phyloP scores from a whole-genome alignment of 2,888 invertebrate genomes.

The Rhagonycha fulva region DNA sequence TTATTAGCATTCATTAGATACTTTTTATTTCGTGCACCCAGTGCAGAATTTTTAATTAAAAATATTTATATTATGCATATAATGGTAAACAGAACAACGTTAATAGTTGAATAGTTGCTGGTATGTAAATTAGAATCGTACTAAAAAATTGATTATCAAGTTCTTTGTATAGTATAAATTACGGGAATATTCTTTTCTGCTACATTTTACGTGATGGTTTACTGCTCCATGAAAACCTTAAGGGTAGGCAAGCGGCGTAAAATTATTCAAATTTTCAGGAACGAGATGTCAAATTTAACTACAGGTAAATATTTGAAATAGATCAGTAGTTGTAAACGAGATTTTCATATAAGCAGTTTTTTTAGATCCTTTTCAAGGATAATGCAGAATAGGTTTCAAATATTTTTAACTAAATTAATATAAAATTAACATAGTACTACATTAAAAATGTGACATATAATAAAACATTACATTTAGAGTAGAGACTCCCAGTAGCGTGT shows the following conservation, averaged over 20 bases:
- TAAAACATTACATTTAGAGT: no score
- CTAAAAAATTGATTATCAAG: neutral
- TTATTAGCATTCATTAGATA: neutral
- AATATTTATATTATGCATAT: neutral
- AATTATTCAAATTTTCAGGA: neutral
- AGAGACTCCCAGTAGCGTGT: no score
- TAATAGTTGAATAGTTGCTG: neutral
- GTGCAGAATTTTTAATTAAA: neutral
- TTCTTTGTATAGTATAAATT: neutral
- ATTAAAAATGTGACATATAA: no score
- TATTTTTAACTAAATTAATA: no score
- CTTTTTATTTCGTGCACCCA: neutral
- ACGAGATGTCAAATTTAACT: neutral
- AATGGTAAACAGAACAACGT: neutral
- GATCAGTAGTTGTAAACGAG: neutral
- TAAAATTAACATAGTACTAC: no score
- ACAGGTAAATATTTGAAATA: conserved; percentile 4
- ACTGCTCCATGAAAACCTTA: neutral
- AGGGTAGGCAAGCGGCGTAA: conserved; percentile 1
- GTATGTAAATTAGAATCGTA: neutral
- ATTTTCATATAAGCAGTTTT: neutral
- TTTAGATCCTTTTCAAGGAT: neutral
- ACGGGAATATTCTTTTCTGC: neutral
- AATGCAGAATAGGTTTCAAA: no score
- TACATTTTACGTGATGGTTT: neutral